phyloP scores from a whole-genome alignment of 2,113 vertebrate species.

The Gasterosteus nipponicus region DNA sequence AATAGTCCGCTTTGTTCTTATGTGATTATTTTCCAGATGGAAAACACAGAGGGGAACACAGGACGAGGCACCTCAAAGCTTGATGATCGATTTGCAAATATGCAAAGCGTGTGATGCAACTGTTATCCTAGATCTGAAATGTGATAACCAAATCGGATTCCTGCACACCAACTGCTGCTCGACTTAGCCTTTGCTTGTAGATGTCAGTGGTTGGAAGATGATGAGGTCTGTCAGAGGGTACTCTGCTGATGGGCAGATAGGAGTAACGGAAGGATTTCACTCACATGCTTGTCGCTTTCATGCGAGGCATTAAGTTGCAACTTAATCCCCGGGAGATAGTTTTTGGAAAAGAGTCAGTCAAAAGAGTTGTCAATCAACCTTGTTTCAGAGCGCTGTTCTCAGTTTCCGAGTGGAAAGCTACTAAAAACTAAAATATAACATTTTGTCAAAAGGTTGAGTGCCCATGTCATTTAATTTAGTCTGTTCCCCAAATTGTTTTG shows the following conservation, averaged over 20 bases:
- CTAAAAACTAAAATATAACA: background rate
- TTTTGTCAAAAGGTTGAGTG: background rate
- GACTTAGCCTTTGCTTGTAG: slow-evolving; percentile 24
- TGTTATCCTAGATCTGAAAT: slow-evolving; percentile 42
- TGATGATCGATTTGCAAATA: slow-evolving; percentile 64
- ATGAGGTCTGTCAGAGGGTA: slow-evolving; percentile 42
- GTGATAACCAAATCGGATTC: slow-evolving; percentile 47
- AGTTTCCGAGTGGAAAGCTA: background rate
- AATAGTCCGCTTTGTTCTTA: background rate
- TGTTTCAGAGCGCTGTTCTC: background rate
- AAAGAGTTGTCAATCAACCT: slow-evolving; percentile 4
- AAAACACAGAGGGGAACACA: slow-evolving; percentile 46
- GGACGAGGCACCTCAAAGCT: background rate
- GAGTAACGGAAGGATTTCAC: slow-evolving; percentile 64
- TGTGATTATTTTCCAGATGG: slow-evolving; percentile 70
- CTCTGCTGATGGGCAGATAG: slow-evolving; percentile 52
- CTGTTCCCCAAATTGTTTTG: background rate
- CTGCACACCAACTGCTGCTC: slow-evolving; percentile 47
- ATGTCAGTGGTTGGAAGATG: slow-evolving; percentile 38
- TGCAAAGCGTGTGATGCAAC: slow-evolving; percentile 61
- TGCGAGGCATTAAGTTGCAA: slow-evolving; percentile 36
- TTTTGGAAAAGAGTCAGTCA: slow-evolving; percentile 32
- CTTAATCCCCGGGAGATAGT: slow-evolving; percentile 27
- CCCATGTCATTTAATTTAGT: background rate
- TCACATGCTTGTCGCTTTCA: slow-evolving; percentile 24